Conservation (phyloP, 92 coral and sea anemone genomes). For the Zoanthus sansibaricus region DNA sequence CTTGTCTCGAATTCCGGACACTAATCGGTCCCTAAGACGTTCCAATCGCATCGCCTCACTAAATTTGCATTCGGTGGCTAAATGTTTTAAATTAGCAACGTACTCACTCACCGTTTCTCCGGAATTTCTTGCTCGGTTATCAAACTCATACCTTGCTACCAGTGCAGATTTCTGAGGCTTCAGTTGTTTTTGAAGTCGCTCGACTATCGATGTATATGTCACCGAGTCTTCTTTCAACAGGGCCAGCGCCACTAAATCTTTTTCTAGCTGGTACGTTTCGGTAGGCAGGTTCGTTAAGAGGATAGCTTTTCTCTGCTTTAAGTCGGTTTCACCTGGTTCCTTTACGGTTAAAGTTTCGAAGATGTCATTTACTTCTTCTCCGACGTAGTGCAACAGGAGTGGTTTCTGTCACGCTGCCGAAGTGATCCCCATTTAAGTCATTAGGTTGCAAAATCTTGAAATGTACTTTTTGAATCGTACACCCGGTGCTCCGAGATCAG, state of each 20-base stretch:
- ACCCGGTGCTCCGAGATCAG: not conserved
- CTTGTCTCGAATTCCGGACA: conserved; percentile 66
- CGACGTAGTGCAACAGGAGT: conserved; percentile 10
- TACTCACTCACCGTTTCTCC: conserved; percentile 78
- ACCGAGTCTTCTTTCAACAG: not conserved
- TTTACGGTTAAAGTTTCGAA: too few species aligned
- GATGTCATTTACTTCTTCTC: conserved; percentile 14
- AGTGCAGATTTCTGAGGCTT: conserved; percentile 60
- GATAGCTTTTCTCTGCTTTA: too few species aligned
- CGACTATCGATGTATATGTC: not conserved
- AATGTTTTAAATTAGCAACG: conserved; percentile 62
- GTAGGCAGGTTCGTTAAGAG: conserved; percentile 60
- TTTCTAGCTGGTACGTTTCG: conserved; percentile 40
- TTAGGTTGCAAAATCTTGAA: conserved; percentile 64
- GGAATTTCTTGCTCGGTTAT: conserved; percentile 62
- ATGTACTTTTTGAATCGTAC: conserved; percentile 61
- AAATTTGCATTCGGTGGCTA: conserved; percentile 69
- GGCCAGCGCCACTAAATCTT: not conserved
- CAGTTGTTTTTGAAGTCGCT: not conserved
- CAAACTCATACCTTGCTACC: conserved; percentile 70
- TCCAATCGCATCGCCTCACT: conserved; percentile 70
- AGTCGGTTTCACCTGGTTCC: too few species aligned
- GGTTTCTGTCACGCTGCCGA: conserved; percentile 34
- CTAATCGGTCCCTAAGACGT: conserved; percentile 63
- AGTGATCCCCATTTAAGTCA: conserved; percentile 45